Evolutionary conservation across 23 tunicate genomes (phyloP).

Genomic region (Botrylloides violaceus): DNA sequence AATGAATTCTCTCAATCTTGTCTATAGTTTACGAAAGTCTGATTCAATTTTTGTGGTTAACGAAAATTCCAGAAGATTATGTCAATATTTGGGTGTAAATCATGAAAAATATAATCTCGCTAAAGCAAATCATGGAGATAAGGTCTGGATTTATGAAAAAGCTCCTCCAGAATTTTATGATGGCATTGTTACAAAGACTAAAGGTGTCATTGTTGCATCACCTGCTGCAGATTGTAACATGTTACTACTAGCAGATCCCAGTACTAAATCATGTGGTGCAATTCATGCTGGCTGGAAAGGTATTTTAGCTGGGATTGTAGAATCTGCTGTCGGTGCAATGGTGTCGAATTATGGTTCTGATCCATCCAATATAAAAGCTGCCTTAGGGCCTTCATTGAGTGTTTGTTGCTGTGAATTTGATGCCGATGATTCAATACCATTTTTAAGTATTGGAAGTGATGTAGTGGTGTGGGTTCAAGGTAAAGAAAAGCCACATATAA

Average conservation of each 20-base stretch:
- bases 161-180: slow-evolving; percentile 59
- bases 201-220: slow-evolving; percentile 57
- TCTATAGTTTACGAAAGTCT: slow-evolving; percentile 32
- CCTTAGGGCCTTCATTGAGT: slow-evolving; percentile 72
- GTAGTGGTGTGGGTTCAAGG: slow-evolving; percentile 62
- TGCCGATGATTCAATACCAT: slow-evolving; percentile 38
- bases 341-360: slow-evolving; percentile 43
- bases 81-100: slow-evolving; percentile 26
- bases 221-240: slow-evolving; percentile 95
- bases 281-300: slow-evolving; percentile 96
- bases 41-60: slow-evolving; percentile 38
- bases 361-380: slow-evolving; percentile 48
- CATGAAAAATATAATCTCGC: slow-evolving; percentile 37
- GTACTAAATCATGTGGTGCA: slow-evolving; percentile 63
- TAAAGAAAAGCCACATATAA: slow-evolving; percentile 45
- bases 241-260: slow-evolving; percentile 58
- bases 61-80: slow-evolving; percentile 46
- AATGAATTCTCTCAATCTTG: slow-evolving; percentile 48
- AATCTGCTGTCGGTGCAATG: slow-evolving; percentile 45
- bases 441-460: slow-evolving; percentile 32
- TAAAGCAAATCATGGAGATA: slow-evolving; percentile 66
- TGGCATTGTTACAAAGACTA: slow-evolving; percentile 66
- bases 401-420: slow-evolving; percentile 88
- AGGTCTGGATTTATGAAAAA: slow-evolving; percentile 73
- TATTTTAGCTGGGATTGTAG: slow-evolving; percentile 40